Conservation (phyloP, 2,797 vertebrate genomes). For the Babyrousa celebensis region DNA sequence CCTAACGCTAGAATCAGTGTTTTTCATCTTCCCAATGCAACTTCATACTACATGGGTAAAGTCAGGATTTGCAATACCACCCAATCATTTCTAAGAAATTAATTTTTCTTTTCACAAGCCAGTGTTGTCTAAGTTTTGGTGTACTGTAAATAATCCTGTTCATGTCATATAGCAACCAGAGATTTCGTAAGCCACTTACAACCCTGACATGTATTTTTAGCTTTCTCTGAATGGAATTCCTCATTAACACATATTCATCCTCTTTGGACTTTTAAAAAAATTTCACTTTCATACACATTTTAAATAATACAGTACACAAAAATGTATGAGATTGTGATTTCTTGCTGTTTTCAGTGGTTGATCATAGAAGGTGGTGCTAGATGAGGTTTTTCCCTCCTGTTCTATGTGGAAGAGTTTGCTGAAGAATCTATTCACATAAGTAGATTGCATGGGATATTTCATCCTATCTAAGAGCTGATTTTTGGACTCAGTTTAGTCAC, state of each 20-base stretch:
- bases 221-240: background rate
- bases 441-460: background rate
- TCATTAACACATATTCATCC: background rate
- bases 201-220: background rate
- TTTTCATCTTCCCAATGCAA: background rate
- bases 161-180: background rate
- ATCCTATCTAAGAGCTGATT: background rate
- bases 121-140: background rate
- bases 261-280: background rate
- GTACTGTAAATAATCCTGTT: background rate
- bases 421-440: background rate
- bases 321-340: background rate
- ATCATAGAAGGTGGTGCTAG: background rate
- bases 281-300: constrained; percentile 18
- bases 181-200: background rate
- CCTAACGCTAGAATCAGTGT: background rate
- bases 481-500: background rate
- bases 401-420: background rate
- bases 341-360: background rate
- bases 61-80: background rate
- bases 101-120: constrained; percentile 31
- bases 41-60: background rate
- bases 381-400: background rate
- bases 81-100: constrained; percentile 22
- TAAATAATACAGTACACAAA: background rate